Evolutionary conservation across 2,797 vertebrate genomes (phyloP).

Genomic region (Steatocranus sp.): DNA sequence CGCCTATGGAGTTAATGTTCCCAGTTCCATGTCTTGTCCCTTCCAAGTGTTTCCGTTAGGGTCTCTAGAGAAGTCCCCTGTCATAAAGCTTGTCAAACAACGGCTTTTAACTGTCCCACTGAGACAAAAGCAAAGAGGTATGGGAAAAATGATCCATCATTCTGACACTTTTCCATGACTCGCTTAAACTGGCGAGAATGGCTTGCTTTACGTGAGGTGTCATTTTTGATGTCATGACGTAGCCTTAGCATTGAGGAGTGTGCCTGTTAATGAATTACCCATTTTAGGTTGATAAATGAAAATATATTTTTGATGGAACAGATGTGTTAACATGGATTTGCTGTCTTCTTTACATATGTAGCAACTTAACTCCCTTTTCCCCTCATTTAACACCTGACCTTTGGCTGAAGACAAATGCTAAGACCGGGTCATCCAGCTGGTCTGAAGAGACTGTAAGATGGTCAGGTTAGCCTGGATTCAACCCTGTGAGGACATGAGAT

Average conservation of each 20-base stretch:
- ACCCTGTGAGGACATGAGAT: not conserved
- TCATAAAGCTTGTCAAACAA: constrained; percentile 36
- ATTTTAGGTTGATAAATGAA: not conserved
- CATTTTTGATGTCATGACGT: not conserved
- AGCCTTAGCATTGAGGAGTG: not conserved
- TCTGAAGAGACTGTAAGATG: not conserved
- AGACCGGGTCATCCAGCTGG: not conserved
- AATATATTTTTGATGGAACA: not conserved
- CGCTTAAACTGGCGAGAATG: not conserved
- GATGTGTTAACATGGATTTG: not conserved
- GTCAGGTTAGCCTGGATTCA: not conserved
- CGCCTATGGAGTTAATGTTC: not conserved
- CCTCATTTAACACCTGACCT: not conserved
- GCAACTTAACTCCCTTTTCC: not conserved
- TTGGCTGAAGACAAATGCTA: not conserved
- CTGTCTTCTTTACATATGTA: not conserved
- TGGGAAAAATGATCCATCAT: constrained; percentile 25
- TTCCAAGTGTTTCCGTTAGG: constrained; percentile 12
- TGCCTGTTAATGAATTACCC: not conserved
- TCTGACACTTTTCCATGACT: constrained; percentile 25
- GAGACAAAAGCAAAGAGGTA: not conserved
- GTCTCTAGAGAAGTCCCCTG: constrained; percentile 7
- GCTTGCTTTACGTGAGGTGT: not conserved
- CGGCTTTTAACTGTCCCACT: constrained; percentile 10
- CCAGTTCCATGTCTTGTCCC: constrained; percentile 9